phyloP scores from a whole-genome alignment of 2,797 vertebrate species.

The Scolopax bukidnonensis region DNA sequence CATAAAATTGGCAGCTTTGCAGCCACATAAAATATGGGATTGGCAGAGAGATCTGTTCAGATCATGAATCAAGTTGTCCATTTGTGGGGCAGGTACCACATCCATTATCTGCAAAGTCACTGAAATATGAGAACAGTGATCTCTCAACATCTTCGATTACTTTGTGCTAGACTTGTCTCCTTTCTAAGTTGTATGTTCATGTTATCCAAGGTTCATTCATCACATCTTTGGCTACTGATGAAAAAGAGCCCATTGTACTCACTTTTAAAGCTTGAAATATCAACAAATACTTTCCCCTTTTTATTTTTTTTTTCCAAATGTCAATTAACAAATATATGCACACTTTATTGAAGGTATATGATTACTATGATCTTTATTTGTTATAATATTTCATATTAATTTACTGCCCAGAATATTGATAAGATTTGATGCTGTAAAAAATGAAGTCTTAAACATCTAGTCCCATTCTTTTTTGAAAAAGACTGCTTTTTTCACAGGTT shows the following conservation, averaged over 20 bases:
- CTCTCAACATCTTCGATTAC: neutral
- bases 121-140: neutral
- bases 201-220: neutral
- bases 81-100: neutral
- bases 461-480: neutral
- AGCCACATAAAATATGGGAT: neutral
- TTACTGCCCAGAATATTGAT: neutral
- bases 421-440: neutral
- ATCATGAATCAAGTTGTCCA: neutral
- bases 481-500: neutral
- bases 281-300: neutral
- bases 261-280: neutral
- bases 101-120: neutral
- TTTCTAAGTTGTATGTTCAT: neutral
- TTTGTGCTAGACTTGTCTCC: neutral
- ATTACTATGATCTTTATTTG: neutral
- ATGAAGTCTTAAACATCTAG: neutral
- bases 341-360: neutral
- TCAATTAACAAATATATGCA: neutral
- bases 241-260: neutral
- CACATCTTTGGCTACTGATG: neutral
- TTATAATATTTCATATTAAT: neutral
- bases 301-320: neutral
- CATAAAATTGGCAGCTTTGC: neutral
- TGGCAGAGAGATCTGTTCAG: neutral